Evolutionary conservation across 2,113 vertebrate species (phyloP).

Genomic region (Triplophysa rosa): DNA sequence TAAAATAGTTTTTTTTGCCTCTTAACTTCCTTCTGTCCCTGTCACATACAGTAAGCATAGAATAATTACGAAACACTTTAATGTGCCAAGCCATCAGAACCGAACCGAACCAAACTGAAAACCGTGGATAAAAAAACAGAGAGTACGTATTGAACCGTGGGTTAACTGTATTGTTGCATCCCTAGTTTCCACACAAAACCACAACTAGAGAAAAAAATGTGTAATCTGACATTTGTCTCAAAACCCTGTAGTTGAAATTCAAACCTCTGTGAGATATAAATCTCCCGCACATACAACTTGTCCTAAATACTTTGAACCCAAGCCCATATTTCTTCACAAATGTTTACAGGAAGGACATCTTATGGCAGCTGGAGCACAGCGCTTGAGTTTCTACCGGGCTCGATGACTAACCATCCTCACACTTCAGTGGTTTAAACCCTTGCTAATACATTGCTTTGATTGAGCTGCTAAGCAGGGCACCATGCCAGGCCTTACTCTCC

Average conservation of each 20-base stretch:
- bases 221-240: no score
- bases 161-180: no score
- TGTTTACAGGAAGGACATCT: not conserved
- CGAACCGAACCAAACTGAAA: no score
- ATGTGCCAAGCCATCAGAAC: no score
- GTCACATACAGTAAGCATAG: no score
- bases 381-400: not conserved
- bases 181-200: not conserved
- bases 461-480: constrained; percentile 3
- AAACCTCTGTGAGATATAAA: not conserved
- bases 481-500: constrained; percentile 29
- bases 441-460: constrained; percentile 22
- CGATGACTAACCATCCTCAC: not conserved
- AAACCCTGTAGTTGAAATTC: no score
- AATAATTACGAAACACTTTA: no score
- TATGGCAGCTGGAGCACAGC: not conserved
- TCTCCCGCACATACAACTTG: not conserved
- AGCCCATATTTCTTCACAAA: not conserved
- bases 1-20: no score
- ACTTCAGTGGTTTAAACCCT: constrained; percentile 5
- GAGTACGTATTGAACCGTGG: no score
- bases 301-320: not conserved
- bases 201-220: not conserved
- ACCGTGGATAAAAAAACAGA: no score
- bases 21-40: no score